phyloP scores from a whole-genome alignment of 2,797 vertebrate species.

The Cephalopachus bancanus region DNA sequence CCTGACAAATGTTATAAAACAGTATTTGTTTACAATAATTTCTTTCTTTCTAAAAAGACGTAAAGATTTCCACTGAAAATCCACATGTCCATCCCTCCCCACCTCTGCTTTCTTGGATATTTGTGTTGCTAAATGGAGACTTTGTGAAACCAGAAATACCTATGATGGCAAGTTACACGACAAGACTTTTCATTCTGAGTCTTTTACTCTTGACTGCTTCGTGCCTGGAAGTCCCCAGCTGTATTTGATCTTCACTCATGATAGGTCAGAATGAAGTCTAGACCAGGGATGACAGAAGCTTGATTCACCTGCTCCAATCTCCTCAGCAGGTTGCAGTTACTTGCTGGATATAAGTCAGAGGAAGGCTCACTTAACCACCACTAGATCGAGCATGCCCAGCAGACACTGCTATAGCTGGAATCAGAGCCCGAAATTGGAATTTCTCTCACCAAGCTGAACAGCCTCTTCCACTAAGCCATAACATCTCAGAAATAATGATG shows the following conservation, averaged over 20 bases:
- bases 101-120: neutral
- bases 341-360: accelerated
- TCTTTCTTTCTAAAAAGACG: neutral
- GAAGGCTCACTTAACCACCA: accelerated
- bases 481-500: neutral
- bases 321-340: neutral
- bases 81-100: accelerated
- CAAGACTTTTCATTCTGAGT: neutral
- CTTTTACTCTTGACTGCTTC: accelerated
- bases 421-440: neutral
- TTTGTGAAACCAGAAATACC: neutral
- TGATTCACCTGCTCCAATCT: accelerated
- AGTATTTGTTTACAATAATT: neutral
- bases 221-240: accelerated
- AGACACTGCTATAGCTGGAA: accelerated
- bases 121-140: neutral
- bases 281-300: accelerated
- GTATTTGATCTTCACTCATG: neutral
- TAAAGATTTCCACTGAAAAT: neutral
- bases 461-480: too few species aligned
- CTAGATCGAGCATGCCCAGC: neutral
- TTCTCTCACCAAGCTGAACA: accelerated
- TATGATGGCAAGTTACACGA: accelerated
- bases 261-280: neutral
- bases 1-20: too few species aligned